Base-by-base conservation (phyloP, 2,888 invertebrate species). In the Sericinus montela region DNA sequence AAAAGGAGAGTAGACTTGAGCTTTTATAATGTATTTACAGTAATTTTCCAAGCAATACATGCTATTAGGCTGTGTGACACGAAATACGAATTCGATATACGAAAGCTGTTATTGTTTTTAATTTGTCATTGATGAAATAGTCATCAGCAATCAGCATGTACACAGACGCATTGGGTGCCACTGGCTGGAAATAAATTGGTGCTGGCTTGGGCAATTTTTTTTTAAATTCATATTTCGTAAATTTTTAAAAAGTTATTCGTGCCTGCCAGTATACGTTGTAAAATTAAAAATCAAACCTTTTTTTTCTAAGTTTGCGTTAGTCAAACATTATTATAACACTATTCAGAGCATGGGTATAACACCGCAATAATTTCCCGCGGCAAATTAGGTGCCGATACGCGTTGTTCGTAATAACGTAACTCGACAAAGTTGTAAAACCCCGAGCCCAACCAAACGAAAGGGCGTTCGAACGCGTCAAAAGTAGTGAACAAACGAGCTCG, bases 401-500 rank as follows among this genome's bases (percentile, higher is more conserved):
- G 15, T 44, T 25, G 41, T 32, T 38, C 40, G 35, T 44, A 39
- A 43, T 14, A 41, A 19, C 30, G n/a, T 38, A 37, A 29, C n/a
- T 29, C 40, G 25, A 10, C 45, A 35, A 52, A 48, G 46, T 36
- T 44, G 44, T 41, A 42, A 51, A 48, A 51, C 53, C n/a, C 50
- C 46, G n/a, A 46, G 15, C n/a, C 14, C 52, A 46, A 51, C 55
- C 55, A 53, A 56, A 53, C 54, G 47, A 46, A 51, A 43, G 55
- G 49, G 51, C 45, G 35, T 55, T 54, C 57, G 58, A 58, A 65
- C 69, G 62, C 58, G 63, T 68, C 63, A 60, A 55, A 65, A 66
- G 58, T 60, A 58, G 53, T 40, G 50, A 60, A 64, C 63, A 67
- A 68, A 61, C 63, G 61, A 64, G 64, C 48, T 66, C 71, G 79